Conservation (phyloP, 2,797 vertebrate species). For the Setipinna tenuifilis region DNA sequence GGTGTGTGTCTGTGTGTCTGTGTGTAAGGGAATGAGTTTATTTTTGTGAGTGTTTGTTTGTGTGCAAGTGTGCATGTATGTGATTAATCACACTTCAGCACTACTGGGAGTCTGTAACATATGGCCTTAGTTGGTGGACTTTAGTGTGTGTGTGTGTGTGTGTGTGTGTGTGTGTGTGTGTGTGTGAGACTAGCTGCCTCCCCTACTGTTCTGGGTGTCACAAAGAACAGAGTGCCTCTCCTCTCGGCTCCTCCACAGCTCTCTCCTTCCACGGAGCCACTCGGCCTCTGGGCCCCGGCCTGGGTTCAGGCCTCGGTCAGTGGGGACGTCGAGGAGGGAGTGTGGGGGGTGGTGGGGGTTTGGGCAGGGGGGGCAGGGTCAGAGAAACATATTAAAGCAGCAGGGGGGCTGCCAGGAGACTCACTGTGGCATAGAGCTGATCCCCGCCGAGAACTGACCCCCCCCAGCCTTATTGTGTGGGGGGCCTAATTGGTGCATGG, state of each 20-base stretch:
- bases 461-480: constrained; percentile 1
- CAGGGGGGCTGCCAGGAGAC: not conserved
- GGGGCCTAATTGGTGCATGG: not conserved
- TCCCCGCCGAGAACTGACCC: constrained; percentile 21
- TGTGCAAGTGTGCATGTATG: too few species aligned
- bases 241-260: not conserved
- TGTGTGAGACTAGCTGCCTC: too few species aligned
- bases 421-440: not conserved
- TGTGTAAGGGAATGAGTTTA: too few species aligned
- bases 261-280: not conserved
- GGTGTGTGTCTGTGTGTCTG: too few species aligned
- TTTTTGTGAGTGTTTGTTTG: too few species aligned
- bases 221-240: too few species aligned
- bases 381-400: constrained; percentile 19
- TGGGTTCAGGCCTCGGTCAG: constrained; percentile 34
- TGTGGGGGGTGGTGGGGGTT: not conserved
- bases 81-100: too few species aligned
- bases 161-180: too few species aligned
- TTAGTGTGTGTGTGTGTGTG: too few species aligned
- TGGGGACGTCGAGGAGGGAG: not conserved
- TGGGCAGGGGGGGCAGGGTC: not conserved
- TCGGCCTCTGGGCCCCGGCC: not conserved
- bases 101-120: too few species aligned
- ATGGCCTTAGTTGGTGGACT: too few species aligned
- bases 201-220: too few species aligned